Base-by-base conservation (phyloP, 2,113 vertebrate species). In the Furnarius figulus region DNA sequence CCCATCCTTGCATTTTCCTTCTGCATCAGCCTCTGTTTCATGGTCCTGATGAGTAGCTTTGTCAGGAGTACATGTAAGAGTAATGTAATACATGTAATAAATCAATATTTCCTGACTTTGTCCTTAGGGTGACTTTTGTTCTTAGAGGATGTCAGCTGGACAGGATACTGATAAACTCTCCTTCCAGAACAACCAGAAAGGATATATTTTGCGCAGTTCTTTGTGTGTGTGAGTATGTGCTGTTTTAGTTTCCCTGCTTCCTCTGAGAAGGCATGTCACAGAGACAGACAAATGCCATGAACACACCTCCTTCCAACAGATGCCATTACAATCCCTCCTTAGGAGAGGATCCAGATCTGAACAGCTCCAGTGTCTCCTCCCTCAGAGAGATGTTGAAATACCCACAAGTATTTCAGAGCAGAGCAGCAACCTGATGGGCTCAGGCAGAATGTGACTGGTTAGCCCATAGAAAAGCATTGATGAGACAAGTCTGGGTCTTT, bases 401-500 rank as follows among this genome's bases (percentile, higher is more conserved):
- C 10, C 33, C 52, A 44, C 13, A 21, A 55, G 23, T 7, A 28
- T 14, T 84, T 25, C 55, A 39, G 79, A 50, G 90, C 37, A 10
- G 23, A 49, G 75, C 81, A 82, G 85, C 0, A 0, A 44, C 46
- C 58, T 58, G 83, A 10, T 0, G 2, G 33, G 67, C 73, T 42
- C 12, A 18, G 81, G 55, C 65, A 85, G 44, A 59, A 67, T 0
- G 35, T 14, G 56, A 30, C 67, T n/a, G 66, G 40, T 73, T 71
- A 95, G 42, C 47, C 77, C 42, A 10, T 37, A 18, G 50, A 59
- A 90, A 93, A 81, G 62, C 71, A 71, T 1, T 63, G 88, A 68
- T 68, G 88, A 90, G 77, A 66, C 58, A 65, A 2, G 76, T 90
- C 96, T 95, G 93, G 93, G 56, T 27, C 83, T 72, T 96, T 96